phyloP scores from a whole-genome alignment of 2,888 invertebrate species.

The Noctua fimbriata region DNA sequence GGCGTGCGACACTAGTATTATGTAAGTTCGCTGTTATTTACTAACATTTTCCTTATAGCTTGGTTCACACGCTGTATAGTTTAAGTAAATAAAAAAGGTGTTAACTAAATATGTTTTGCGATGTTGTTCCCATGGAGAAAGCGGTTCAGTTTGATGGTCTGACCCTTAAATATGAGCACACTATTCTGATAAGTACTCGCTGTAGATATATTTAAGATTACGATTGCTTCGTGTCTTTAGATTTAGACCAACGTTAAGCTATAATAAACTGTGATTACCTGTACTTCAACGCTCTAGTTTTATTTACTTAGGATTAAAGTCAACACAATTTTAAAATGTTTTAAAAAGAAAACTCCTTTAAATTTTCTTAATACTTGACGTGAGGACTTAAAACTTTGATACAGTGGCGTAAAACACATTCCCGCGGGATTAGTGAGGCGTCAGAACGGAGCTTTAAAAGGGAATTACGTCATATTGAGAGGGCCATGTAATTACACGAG shows the following conservation, averaged over 20 bases:
- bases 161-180: not conserved
- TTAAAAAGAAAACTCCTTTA: conserved; percentile 19
- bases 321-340: conserved; percentile 36
- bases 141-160: not conserved
- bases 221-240: not conserved
- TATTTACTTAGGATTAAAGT: not conserved
- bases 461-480: conserved; percentile 59
- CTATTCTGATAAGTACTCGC: not conserved
- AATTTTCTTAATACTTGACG: conserved; percentile 22
- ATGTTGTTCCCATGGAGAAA: not conserved
- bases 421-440: conserved; percentile 43
- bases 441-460: conserved; percentile 39
- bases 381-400: conserved; percentile 53
- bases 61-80: not conserved
- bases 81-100: not conserved
- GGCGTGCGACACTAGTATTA: conserved; percentile 15
- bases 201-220: not conserved
- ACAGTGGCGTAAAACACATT: conserved; percentile 60
- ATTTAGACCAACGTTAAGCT: not conserved
- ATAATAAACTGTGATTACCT: not conserved
- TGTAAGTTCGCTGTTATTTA: conserved; percentile 18
- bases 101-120: not conserved
- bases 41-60: not conserved
- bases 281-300: not conserved
- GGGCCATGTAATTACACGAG: conserved; percentile 59